Base-by-base conservation (phyloP, 2,888 invertebrate species). In the Myathropa florea region DNA sequence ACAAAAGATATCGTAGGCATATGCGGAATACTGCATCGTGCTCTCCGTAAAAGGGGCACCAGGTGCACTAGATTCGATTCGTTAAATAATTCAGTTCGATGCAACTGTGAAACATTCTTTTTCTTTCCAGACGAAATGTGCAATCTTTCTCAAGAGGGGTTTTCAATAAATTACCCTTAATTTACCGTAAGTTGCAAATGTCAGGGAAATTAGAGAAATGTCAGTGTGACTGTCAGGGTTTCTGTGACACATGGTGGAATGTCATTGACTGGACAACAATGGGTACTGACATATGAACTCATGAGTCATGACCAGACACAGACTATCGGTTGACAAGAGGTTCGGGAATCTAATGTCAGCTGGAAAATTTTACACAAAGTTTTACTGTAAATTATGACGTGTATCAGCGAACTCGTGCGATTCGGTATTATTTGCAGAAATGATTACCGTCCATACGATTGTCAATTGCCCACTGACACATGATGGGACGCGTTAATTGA, bases 11-110 rank as follows among this genome's bases (percentile, higher is more conserved):
- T 18, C 7, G 7, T 46, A n/a, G 4, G 46, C 6, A 21, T 23
- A 21, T 39, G 61, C 30, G 36, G 61, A 61, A 39, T 30, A 23
- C 12, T 28, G 30, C 23, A 3, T 3, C 21, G 18, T 61, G 12
- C 24, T 10, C 10, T 65, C 59, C 61, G 21, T 36, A 67, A 63
- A 61, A 21, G 64, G 60, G n/a, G 10, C 63, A 73, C 63, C 83
- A 83, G 83, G 68, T 83, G 83, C 79, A 73, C 18, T 59, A 18
- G 55, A 24, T 68, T 68, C 46, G 18, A 70, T 73, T 39, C 21
- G 64, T 65, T 83, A 73, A 79, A 83, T 83, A 73, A 73, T 73
- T 59, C 73, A 79, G 72, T 68, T 68, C 30, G 57, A 78, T 57
- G 72, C 21, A 61, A 76, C 71, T 67, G 76, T 39, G 33, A 71